Percentiles rank a stretch among this genome's conserved stretches.
phyloP scores from a whole-genome alignment of 2,888 invertebrate genomes.

The Xestobium rufovillosum region DNA sequence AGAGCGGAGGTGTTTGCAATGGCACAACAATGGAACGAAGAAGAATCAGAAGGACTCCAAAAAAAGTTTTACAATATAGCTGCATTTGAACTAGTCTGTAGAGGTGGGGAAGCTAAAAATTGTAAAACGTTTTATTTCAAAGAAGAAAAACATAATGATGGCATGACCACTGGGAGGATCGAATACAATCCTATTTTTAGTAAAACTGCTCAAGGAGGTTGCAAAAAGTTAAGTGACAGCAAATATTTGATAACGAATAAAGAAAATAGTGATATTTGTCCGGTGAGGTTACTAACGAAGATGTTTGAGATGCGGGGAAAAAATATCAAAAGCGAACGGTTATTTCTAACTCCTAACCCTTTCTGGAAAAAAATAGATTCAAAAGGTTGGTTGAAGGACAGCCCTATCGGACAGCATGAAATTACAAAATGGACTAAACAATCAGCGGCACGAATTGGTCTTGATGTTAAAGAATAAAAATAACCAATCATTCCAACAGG shows the following conservation, averaged over 20 bases:
- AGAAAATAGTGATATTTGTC: constrained; percentile 15
- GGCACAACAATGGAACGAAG: too few species aligned
- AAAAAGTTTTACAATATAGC: constrained; percentile 18
- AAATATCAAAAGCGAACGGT: constrained; percentile 15
- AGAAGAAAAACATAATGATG: constrained; percentile 14
- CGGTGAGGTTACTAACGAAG: constrained; percentile 15
- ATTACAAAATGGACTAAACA: constrained; percentile 12
- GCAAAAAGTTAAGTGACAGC: constrained; percentile 15
- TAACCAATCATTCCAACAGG: constrained; percentile 7
- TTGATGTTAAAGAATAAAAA: constrained; percentile 9
- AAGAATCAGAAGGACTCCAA: constrained; percentile 16
- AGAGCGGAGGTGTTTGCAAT: too few species aligned
- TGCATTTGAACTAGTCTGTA: constrained; percentile 18
- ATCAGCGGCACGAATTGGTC: constrained; percentile 8
- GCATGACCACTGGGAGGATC: constrained; percentile 14
- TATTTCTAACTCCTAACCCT: constrained; percentile 21
- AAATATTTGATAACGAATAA: constrained; percentile 20
- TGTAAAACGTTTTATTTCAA: constrained; percentile 11
- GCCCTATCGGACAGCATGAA: constrained; percentile 8
- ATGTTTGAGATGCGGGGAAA: constrained; percentile 14
- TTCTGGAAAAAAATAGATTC: constrained; percentile 9
- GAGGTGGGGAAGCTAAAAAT: constrained; percentile 17
- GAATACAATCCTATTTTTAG: constrained; percentile 23
- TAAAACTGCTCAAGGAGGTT: constrained; percentile 21
- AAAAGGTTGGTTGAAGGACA: constrained; percentile 11